Base-by-base conservation (phyloP, 2,113 vertebrate genomes). In the Ploceus nigricollis region DNA sequence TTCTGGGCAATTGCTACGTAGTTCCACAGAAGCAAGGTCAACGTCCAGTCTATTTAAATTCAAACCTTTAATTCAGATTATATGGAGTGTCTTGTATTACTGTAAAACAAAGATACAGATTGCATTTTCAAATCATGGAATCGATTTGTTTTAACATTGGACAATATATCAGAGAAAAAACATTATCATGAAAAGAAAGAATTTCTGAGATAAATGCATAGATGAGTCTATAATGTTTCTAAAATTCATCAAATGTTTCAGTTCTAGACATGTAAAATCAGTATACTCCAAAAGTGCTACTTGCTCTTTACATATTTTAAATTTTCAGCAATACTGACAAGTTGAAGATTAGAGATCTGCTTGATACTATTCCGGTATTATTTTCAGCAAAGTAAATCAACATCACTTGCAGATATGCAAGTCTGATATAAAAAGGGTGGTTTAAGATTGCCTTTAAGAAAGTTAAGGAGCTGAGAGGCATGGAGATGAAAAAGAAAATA, bases 141-240 rank as follows among this genome's bases (percentile, higher is more conserved):
- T 40, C 0, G 0, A 1, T 33, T 89, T 73, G 2, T 25, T 88
- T 93, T 44, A 64, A 68, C 0, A 0, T 80, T 1, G 0, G 1
- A 45, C 5, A 40, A 37, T 33, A 30, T 77, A 61, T 69, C 33
- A 72, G 6, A 35, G 16, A 79, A 60, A 60, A 1, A 79, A 31
- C 2, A 63, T 23, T 44, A 60, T 51, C 3, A 48, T 37, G 6
- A 11, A 57, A 79, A 63, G 9, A 27, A 48, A 48, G 1, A 1
- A 22, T 51, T 90, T 69, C 12, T 76, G 58, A 51, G 9, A 73
- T 42, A 70, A 89, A 76, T 66, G 10, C 3, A 39, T 42, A 37
- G 3, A 63, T 45, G 9, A 13, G 1, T 57, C 56, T 37, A 35
- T 50, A 58, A 33, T 45, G 31, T 21, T 22, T 40, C 35, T 56